phyloP scores from a whole-genome alignment of 1,140 invertebrate genomes.

The Rhynchophorus ferrugineus region DNA sequence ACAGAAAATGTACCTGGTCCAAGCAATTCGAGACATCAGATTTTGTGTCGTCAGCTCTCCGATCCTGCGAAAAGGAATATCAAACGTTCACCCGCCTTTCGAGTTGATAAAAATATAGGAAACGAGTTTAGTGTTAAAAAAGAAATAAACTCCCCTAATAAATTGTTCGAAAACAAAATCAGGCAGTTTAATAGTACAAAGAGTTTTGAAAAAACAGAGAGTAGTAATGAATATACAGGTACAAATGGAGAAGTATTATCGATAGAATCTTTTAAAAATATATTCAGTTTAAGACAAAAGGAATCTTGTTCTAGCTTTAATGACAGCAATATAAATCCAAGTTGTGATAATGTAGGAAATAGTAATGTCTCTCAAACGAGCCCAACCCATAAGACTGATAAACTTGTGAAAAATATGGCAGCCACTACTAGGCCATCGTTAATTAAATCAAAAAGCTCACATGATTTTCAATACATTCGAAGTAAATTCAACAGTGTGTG shows the following conservation, averaged over 20 bases:
- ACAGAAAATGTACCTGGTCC: slow-evolving; percentile 6
- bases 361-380: background rate
- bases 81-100: slow-evolving; percentile 54
- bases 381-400: slow-evolving; percentile 1
- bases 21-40: slow-evolving; percentile 4
- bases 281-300: too few species aligned
- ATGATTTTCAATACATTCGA: slow-evolving; percentile 28
- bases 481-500: slow-evolving; percentile 26
- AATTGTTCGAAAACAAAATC: slow-evolving; percentile 31
- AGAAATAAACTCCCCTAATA: slow-evolving; percentile 27
- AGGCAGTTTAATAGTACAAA: slow-evolving; percentile 31
- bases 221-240: background rate
- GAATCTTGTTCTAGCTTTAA: too few species aligned
- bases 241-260: background rate
- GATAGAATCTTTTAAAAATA: background rate
- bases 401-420: background rate
- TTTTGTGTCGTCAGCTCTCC: slow-evolving; percentile 46
- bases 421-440: slow-evolving; percentile 14
- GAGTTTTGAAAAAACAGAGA: slow-evolving; percentile 20
- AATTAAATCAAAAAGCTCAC: slow-evolving; percentile 30
- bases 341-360: slow-evolving; percentile 5
- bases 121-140: slow-evolving; percentile 33
- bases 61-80: slow-evolving; percentile 50
- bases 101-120: slow-evolving; percentile 47
- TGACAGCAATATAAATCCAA: too few species aligned